Evolutionary conservation across 2,113 vertebrate species (phyloP).

Genomic region (Gavialis gangeticus): DNA sequence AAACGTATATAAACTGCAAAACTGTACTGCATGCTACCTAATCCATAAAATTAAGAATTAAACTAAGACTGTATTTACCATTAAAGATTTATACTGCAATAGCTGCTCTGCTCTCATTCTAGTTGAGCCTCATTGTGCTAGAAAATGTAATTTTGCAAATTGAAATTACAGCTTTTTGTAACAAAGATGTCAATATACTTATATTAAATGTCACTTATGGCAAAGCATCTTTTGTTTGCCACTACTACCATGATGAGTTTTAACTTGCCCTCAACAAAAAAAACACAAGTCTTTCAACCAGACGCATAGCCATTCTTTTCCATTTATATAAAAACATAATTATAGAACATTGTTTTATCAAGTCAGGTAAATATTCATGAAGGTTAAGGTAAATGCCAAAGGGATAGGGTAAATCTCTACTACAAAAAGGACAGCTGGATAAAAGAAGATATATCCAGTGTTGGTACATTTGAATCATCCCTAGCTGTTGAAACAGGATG

Average conservation of each 20-base stretch:
- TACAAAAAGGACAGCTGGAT: background rate
- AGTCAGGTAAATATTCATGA: background rate
- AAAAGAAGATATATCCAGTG: background rate
- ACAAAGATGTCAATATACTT: background rate
- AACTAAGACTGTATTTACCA: background rate
- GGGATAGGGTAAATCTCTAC: background rate
- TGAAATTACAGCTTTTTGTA: background rate
- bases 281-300: background rate
- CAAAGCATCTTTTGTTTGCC: background rate
- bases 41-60: background rate
- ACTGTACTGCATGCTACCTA: background rate
- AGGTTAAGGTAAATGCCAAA: background rate
- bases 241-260: background rate
- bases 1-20: background rate
- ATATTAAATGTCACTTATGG: background rate
- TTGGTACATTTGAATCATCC: background rate
- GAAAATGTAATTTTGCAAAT: background rate
- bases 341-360: background rate
- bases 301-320: background rate
- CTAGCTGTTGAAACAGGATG: background rate
- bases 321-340: background rate
- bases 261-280: background rate
- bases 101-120: constrained; percentile 1
- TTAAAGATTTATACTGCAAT: background rate
- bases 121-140: background rate